These are phyloP conservation scores for Phalacrocorax carbo DNA, from an alignment of 2,113 vertebrate species.

Conservation along the genomic window DNA sequence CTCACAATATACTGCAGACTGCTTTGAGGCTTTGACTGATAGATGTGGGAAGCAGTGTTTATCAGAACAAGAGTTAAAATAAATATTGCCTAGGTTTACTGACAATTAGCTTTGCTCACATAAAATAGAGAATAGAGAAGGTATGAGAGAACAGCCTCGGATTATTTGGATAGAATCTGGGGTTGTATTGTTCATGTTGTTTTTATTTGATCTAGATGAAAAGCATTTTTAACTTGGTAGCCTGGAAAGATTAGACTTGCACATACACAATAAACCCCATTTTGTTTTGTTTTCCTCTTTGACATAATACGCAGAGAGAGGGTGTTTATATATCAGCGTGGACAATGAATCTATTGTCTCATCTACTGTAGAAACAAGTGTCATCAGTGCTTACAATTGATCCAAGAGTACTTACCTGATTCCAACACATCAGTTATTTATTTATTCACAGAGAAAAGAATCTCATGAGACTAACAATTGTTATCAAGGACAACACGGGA, in stretches of 20 bases:
- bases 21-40: background rate
- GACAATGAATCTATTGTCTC: slow-evolving; percentile 47
- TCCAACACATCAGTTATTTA: slow-evolving; percentile 31
- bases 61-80: slow-evolving; percentile 10
- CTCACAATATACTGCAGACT: background rate
- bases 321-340: slow-evolving; percentile 31
- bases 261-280: slow-evolving; percentile 35
- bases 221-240: slow-evolving; percentile 53
- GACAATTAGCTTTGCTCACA: background rate
- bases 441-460: slow-evolving; percentile 36
- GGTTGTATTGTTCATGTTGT: background rate
- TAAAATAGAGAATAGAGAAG: background rate
- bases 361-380: slow-evolving; percentile 38
- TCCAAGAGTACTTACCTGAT: slow-evolving; percentile 54
- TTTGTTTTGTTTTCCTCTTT: slow-evolving; percentile 61
- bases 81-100: background rate
- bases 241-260: slow-evolving; percentile 42
- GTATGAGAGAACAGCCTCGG: accelerated
- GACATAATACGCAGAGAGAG: slow-evolving; percentile 23
- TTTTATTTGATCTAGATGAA: slow-evolving; percentile 50
- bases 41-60: background rate
- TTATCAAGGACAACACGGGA: background rate
- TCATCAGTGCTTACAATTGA: slow-evolving; percentile 22
- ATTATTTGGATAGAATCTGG: background rate
- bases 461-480: background rate